These are phyloP conservation scores for Euproctis similis DNA, from an alignment of 2,888 invertebrate species.

Conservation along the genomic window DNA sequence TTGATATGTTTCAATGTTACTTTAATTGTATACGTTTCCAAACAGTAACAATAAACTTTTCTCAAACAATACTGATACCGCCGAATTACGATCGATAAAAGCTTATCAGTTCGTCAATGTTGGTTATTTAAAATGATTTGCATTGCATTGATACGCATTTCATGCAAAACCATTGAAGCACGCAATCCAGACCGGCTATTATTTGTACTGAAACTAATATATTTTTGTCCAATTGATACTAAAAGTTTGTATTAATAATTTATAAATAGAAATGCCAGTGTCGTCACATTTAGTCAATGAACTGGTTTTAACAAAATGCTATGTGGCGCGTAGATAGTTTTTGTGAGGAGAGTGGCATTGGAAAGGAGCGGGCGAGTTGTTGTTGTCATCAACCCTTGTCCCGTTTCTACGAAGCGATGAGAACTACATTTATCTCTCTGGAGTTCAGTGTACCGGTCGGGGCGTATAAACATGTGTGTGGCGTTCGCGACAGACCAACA, in stretches of 20 bases:
- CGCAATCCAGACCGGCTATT: too few species aligned
- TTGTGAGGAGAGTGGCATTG: slow-evolving; percentile 15
- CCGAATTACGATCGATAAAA: slow-evolving; percentile 22
- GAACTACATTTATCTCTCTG: slow-evolving; percentile 45
- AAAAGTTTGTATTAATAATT: too few species aligned
- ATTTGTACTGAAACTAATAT: too few species aligned
- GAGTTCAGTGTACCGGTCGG: slow-evolving; percentile 56
- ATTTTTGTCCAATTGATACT: too few species aligned
- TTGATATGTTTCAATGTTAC: too few species aligned
- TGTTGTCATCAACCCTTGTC: slow-evolving; percentile 41
- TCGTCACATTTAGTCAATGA: slow-evolving; percentile 28
- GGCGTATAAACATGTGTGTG: slow-evolving; percentile 41
- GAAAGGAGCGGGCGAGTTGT: slow-evolving; percentile 29
- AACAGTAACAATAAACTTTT: slow-evolving; percentile 18
- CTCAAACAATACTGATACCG: slow-evolving; percentile 18
- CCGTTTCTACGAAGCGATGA: slow-evolving; percentile 55
- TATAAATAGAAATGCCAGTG: too few species aligned
- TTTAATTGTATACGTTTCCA: too few species aligned
- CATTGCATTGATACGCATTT: too few species aligned
- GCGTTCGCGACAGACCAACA: slow-evolving; percentile 21
- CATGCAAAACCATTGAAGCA: too few species aligned
- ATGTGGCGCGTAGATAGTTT: slow-evolving; percentile 32
- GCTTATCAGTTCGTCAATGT: slow-evolving; percentile 20
- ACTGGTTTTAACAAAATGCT: slow-evolving; percentile 30
- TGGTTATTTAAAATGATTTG: slow-evolving; percentile 23